phyloP scores from a whole-genome alignment of 2,797 vertebrate genomes.

The Furcifer pardalis region DNA sequence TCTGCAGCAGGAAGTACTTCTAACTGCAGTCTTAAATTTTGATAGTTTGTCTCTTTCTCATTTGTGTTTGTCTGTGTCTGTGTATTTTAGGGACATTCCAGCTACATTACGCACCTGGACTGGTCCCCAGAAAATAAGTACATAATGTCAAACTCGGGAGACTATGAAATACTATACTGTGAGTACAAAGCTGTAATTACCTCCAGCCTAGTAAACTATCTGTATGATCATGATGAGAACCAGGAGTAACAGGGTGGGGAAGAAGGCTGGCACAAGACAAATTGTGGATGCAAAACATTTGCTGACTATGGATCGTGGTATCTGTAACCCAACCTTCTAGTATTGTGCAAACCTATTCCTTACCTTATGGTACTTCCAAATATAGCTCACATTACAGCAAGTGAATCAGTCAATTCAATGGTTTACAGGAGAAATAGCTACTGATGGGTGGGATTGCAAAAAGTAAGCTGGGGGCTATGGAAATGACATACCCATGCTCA shows the following conservation, averaged over 20 bases:
- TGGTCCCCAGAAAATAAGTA: constrained; percentile 98
- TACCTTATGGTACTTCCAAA: constrained; percentile 67
- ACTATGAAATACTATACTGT: constrained; percentile 99
- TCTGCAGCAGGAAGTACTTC: background rate
- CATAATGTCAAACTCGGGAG: constrained; percentile 99
- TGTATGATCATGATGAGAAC: constrained; percentile 40
- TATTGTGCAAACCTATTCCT: constrained; percentile 63
- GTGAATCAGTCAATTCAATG: constrained; percentile 66
- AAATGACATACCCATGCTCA: constrained; percentile 51
- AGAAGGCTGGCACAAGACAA: background rate
- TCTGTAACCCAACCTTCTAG: constrained; percentile 62
- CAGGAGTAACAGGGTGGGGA: constrained; percentile 26
- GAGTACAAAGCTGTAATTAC: constrained; percentile 75
- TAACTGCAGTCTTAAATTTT: constrained; percentile 10
- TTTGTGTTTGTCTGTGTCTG: constrained; percentile 13
- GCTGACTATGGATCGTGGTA: constrained; percentile 50
- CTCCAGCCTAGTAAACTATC: background rate
- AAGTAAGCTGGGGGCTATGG: constrained; percentile 44
- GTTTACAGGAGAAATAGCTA: constrained; percentile 22
- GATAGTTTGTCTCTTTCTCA: background rate
- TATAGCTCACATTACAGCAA: constrained; percentile 66
- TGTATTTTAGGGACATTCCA: constrained; percentile 93
- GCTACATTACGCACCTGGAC: constrained; percentile 99
- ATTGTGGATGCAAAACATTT: constrained; percentile 27
- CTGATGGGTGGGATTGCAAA: constrained; percentile 9